Conservation (phyloP, 2,113 vertebrate genomes). For the Motacilla tschutschensis region DNA sequence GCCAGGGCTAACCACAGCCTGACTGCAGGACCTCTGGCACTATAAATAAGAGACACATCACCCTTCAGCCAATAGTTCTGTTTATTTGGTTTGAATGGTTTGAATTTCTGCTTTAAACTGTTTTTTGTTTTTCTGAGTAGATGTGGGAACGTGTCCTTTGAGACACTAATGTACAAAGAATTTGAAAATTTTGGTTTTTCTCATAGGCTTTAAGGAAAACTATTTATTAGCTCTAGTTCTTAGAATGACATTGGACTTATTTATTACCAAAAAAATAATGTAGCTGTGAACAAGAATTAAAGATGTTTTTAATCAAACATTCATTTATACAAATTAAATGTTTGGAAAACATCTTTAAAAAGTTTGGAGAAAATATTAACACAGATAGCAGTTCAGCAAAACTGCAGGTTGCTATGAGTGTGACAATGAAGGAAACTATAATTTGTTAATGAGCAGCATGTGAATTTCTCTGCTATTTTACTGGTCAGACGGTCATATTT, state of each 20-base stretch:
- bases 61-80: not conserved
- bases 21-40: not conserved
- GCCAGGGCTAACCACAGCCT: not conserved
- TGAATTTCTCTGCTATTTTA: not conserved
- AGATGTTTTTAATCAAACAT: not conserved
- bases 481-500: not conserved
- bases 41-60: not conserved
- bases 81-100: conserved; percentile 36
- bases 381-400: not conserved
- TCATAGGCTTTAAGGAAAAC: not conserved
- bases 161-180: not conserved
- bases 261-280: not conserved
- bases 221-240: not conserved
- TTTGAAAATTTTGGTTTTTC: not conserved
- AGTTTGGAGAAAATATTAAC: not conserved
- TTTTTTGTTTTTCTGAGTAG: not conserved
- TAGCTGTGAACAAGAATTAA: not conserved
- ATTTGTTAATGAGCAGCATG: not conserved
- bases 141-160: not conserved
- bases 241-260: not conserved
- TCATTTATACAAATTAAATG: not conserved
- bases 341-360: not conserved
- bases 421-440: not conserved
- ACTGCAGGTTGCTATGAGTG: not conserved
- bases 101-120: not conserved